Evolutionary conservation across 2,797 vertebrate genomes (phyloP).

Genomic region (Myoxocephalus aenaeus): DNA sequence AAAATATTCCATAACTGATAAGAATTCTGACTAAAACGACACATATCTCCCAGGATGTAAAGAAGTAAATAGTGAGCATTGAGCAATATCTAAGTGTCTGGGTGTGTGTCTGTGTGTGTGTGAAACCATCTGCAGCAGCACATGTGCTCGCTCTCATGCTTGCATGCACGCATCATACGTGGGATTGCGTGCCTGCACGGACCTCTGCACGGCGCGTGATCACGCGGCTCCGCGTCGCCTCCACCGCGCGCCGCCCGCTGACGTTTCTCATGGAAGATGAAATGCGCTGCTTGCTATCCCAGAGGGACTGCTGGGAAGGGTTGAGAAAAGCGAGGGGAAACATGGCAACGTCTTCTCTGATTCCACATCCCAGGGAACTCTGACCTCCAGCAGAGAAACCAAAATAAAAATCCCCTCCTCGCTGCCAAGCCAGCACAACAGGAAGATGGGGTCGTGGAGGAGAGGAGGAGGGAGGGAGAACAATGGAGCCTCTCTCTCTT

Average conservation of each 20-base stretch:
- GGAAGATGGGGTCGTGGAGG: constrained; percentile 69
- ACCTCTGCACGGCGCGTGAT: constrained; percentile 35
- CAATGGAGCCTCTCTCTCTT: constrained; percentile 70
- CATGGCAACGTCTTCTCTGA: constrained; percentile 76
- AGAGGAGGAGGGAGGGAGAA: constrained; percentile 64
- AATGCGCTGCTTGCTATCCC: constrained; percentile 56
- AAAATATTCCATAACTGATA: background rate
- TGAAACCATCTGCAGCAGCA: constrained; percentile 46
- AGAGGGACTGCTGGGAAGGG: constrained; percentile 64
- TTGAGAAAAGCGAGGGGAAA: constrained; percentile 55
- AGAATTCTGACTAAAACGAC: background rate
- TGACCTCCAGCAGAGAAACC: constrained; percentile 79
- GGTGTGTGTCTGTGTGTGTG: constrained; percentile 17
- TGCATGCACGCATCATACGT: constrained; percentile 19
- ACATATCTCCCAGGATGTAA: background rate
- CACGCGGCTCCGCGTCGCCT: constrained; percentile 18
- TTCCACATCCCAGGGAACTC: constrained; percentile 76
- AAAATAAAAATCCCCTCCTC: constrained; percentile 74
- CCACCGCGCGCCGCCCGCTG: constrained; percentile 12
- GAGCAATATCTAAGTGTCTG: constrained; percentile 11
- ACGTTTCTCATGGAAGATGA: constrained; percentile 78
- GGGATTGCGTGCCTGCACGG: constrained; percentile 37
- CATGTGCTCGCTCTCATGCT: constrained; percentile 35
- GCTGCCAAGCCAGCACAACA: constrained; percentile 72
- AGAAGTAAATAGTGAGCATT: background rate